Percentiles rank a stretch among this genome's conserved stretches.
Evolutionary conservation across 2,797 vertebrate genomes (phyloP).

Genomic region (Anguilla pacifica): DNA sequence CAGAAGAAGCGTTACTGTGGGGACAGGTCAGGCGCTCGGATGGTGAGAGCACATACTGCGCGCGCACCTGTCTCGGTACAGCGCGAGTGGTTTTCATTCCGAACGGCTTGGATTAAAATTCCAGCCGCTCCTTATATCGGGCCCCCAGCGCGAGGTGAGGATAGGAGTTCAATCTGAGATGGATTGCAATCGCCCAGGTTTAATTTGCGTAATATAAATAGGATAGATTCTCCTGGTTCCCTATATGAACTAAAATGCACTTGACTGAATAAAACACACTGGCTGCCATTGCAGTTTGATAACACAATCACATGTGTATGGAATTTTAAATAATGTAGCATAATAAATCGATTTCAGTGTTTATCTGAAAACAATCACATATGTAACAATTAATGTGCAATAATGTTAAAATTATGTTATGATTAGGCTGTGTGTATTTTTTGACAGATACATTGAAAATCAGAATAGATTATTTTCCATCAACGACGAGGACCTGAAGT

Average conservation of each 20-base stretch:
- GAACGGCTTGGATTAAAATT: constrained; percentile 2
- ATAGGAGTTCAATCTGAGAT: not conserved
- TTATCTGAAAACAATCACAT: not conserved
- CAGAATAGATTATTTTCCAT: constrained; percentile 89
- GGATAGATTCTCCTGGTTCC: not conserved
- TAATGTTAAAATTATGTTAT: not conserved
- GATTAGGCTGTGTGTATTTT: constrained; percentile 20
- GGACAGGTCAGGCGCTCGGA: not conserved
- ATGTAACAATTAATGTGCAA: not conserved
- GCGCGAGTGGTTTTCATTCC: not conserved
- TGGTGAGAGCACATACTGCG: not conserved
- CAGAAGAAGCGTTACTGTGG: not conserved
- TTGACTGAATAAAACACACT: not conserved
- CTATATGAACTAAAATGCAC: not conserved
- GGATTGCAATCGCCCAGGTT: not conserved
- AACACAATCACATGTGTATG: not conserved
- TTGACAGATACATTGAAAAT: constrained; percentile 89
- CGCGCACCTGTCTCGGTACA: constrained; percentile 3
- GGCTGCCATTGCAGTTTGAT: not conserved
- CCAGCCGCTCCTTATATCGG: not conserved
- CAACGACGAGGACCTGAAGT: constrained; percentile 88
- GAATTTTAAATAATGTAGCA: not conserved
- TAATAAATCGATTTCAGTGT: constrained; percentile 1
- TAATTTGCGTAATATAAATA: not conserved
- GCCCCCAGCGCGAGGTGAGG: not conserved